Evolutionary conservation across 2,888 invertebrate genomes (phyloP).

Genomic region (Marronus borbonicus): DNA sequence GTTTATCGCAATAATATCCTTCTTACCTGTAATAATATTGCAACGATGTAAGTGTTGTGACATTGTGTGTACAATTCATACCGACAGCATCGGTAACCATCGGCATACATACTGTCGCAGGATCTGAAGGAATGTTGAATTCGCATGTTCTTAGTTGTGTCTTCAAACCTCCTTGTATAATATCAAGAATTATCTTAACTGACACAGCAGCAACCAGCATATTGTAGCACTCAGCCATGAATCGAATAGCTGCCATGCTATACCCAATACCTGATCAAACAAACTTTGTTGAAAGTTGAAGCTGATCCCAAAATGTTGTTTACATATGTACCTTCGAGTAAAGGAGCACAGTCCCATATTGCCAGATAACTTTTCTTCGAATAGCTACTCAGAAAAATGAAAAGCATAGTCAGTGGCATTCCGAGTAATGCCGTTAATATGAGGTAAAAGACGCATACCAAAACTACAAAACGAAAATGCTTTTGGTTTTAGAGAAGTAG

Average conservation of each 20-base stretch:
- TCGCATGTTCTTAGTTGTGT: neutral
- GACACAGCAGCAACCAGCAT: constrained; percentile 24
- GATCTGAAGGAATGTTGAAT: neutral
- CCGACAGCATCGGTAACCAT: neutral
- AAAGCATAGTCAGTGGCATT: constrained; percentile 48
- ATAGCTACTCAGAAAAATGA: constrained; percentile 48
- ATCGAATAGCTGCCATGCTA: constrained; percentile 30
- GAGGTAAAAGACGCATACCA: constrained; percentile 19
- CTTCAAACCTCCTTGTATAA: neutral
- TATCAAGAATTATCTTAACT: constrained; percentile 5
- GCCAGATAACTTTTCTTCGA: constrained; percentile 47
- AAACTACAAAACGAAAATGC: constrained; percentile 26
- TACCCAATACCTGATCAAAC: constrained; percentile 43
- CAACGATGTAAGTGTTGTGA: constrained; percentile 9
- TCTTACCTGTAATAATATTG: constrained; percentile 44
- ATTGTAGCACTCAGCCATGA: constrained; percentile 41
- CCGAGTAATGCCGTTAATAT: constrained; percentile 40
- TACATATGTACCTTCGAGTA: constrained; percentile 46
- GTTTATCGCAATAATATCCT: neutral
- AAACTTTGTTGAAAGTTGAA: neutral
- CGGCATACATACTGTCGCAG: constrained; percentile 16
- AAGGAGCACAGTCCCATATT: constrained; percentile 43
- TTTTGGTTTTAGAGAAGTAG: no score
- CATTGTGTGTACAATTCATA: neutral
- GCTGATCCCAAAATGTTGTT: neutral